phyloP scores from a whole-genome alignment of 2,113 vertebrate species.

The Cacatua alba region DNA sequence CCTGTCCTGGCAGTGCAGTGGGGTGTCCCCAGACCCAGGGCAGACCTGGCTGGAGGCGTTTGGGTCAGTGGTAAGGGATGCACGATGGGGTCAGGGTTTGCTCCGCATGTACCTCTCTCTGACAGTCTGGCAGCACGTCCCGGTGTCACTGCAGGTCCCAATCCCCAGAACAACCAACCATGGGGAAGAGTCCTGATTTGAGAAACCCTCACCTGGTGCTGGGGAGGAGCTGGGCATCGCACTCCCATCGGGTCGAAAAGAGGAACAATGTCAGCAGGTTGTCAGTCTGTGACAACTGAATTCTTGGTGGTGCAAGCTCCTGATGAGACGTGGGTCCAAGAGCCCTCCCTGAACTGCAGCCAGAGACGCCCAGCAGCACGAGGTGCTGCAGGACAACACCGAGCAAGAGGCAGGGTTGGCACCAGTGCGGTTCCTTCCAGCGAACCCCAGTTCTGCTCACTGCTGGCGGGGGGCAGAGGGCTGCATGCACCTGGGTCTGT shows the following conservation, averaged over 20 bases:
- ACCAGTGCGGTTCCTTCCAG: not conserved
- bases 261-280: not conserved
- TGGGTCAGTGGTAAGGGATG: not conserved
- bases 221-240: fast-evolving
- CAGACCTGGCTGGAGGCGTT: not conserved
- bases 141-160: not conserved
- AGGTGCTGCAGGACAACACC: not conserved
- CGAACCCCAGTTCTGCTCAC: not conserved
- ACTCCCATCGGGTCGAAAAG: fast-evolving
- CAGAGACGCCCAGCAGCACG: not conserved
- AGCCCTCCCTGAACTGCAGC: no score
- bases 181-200: fast-evolving
- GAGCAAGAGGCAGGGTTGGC: not conserved
- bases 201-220: fast-evolving
- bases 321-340: not conserved
- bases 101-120: fast-evolving
- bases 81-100: not conserved
- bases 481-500: no score
- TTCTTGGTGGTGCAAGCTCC: not conserved
- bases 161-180: not conserved
- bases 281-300: fast-evolving
- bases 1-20: not conserved
- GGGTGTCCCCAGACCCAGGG: not conserved
- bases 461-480: no score
- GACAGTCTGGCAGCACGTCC: fast-evolving